A percentile compares a stretch with the other conserved stretches of the same genome.
These are phyloP conservation scores for Apis dorsata DNA, from an alignment of 1,140 invertebrate species.

Conservation along the genomic window DNA sequence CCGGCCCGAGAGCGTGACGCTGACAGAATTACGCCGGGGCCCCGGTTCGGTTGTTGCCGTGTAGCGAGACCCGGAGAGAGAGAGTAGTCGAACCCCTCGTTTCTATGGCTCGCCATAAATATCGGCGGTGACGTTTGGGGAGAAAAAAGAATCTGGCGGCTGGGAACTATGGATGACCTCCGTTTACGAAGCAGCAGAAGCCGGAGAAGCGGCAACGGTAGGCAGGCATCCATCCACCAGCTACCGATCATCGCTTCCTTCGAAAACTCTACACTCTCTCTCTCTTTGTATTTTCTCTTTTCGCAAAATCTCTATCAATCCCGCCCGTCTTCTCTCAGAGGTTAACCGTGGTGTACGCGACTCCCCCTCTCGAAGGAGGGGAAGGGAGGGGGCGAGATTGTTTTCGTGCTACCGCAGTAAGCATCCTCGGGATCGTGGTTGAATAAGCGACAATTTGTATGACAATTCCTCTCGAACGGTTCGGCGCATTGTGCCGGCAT, in stretches of 20 bases:
- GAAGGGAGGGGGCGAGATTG: conserved; percentile 26
- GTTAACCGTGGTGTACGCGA: not conserved
- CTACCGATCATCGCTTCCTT: no score
- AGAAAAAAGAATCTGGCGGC: conserved; percentile 65
- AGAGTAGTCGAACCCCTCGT: conserved; percentile 67
- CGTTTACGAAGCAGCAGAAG: conserved; percentile 57
- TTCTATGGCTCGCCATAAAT: conserved; percentile 76
- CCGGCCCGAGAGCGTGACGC: conserved; percentile 61
- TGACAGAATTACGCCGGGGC: conserved; percentile 70
- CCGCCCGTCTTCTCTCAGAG: no score
- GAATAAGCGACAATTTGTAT: conserved; percentile 74
- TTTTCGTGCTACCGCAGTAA: conserved; percentile 29
- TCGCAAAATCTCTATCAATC: no score
- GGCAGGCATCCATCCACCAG: conserved; percentile 33
- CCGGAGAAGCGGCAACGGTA: conserved; percentile 36
- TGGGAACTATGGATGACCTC: conserved; percentile 65
- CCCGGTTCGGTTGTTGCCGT: conserved; percentile 59
- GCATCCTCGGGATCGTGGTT: conserved; percentile 56
- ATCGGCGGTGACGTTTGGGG: conserved; percentile 73
- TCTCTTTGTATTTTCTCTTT: no score
- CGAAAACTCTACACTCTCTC: no score
- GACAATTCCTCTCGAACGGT: conserved; percentile 68
- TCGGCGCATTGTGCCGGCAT: conserved; percentile 64
- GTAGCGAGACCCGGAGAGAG: conserved; percentile 45
- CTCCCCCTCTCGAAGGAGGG: no score